Evolutionary conservation across 2,888 invertebrate genomes (phyloP), one percentile per base, ranked within the genome.

Genomic region (Drymonia ruficornis): DNA sequence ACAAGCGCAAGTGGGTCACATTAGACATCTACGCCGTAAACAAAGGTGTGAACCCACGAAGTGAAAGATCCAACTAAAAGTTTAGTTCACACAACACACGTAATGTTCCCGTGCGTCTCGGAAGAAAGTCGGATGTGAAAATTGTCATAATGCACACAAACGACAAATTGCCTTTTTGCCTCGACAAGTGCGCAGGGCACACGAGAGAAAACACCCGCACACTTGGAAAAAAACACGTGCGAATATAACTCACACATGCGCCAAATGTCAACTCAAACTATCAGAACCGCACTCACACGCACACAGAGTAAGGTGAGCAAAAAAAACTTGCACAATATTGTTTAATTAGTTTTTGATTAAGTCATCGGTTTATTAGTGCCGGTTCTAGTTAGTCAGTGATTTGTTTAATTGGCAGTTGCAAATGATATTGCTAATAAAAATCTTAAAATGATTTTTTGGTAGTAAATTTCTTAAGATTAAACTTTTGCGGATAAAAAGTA

Each of bases 111-210:
- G 76, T 54, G 75, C 70, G 70, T 74, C 76, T 77, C 71, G 59
- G 83, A 91, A 84, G 91, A 91, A 91, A 91, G 91, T 92, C 90
- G 91, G 91, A 92, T 91, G 91, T 90, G 91, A 91, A 90, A 84
- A 85, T 86, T 78, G 83, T 82, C 88, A 88, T 88, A 89, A 81
- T 83, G 86, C 84, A 86, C 87, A 78, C 69, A 72, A 74, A 71
- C 77, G 79, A 79, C 82, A 78, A 83, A 82, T 83, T 76, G 74
- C 74, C 78, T 87, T 89, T 88, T 87, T 86, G 84, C 85, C 75
- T 74, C 73, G 65, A 66, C 70, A 69, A 65, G 55, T 59, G 64
- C 63, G 74, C 78, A 75, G 75, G 82, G 81, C 78, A 73, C 70
- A 65, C 69, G 70, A 76, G 84, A 80, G 82, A 84, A 80, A 80